These are phyloP conservation scores for Hirudo medicinalis DNA, from an alignment of 1,140 invertebrate genomes.

Conservation along the genomic window DNA sequence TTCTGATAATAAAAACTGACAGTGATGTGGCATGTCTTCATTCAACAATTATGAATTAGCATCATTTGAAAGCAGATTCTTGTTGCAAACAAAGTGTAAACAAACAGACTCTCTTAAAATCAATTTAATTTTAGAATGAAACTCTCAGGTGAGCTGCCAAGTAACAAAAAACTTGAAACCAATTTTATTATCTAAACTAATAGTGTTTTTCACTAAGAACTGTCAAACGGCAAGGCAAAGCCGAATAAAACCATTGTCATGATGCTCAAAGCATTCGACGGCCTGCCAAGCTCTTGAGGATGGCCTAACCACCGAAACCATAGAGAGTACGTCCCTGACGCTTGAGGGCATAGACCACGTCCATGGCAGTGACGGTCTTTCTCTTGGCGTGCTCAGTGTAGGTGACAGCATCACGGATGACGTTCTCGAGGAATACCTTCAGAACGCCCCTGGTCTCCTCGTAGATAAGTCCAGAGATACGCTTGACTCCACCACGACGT, in stretches of 20 bases:
- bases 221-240: neutral
- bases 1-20: too few relatives aligned
- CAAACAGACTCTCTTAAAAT: neutral
- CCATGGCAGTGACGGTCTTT: conserved; percentile 72
- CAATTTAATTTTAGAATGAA: neutral
- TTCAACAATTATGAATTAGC: too few relatives aligned
- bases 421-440: conserved; percentile 63
- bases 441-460: conserved; percentile 56
- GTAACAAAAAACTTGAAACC: conserved; percentile 22
- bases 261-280: neutral
- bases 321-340: conserved; percentile 58
- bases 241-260: neutral
- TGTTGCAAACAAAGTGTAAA: too few relatives aligned
- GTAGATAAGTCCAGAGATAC: conserved; percentile 61
- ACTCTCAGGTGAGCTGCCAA: conserved; percentile 19
- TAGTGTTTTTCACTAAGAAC: too few relatives aligned
- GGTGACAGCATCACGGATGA: conserved; percentile 63
- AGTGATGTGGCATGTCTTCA: too few relatives aligned
- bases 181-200: too few relatives aligned
- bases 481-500: conserved; percentile 60
- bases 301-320: conserved; percentile 48
- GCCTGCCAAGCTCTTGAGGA: neutral
- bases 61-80: too few relatives aligned
- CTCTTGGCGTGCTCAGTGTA: conserved; percentile 67
- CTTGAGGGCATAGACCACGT: conserved; percentile 72